These are phyloP conservation scores for Lacerta bilineata DNA, from an alignment of 2,797 vertebrate genomes.

Conservation along the genomic window DNA sequence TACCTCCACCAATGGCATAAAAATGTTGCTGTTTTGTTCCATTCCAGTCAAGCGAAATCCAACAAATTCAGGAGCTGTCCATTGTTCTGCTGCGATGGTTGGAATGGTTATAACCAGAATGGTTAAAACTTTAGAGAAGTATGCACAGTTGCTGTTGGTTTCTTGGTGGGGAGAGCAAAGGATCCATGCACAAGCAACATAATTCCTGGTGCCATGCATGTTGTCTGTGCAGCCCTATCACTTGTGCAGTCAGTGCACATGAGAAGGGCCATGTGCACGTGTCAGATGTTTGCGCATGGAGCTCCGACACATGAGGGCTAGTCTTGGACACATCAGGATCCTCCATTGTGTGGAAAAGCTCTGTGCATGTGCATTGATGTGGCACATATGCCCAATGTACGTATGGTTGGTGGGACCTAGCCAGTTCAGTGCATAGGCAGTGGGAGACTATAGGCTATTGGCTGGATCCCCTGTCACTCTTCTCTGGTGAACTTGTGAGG, in stretches of 20 bases:
- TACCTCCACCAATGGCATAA: slow-evolving; percentile 59
- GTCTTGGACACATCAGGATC: too few species aligned
- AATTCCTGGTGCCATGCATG: too few species aligned
- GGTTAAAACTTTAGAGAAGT: background rate
- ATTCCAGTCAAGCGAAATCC: slow-evolving; percentile 53
- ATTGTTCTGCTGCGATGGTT: slow-evolving; percentile 47
- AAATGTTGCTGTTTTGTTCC: slow-evolving; percentile 55
- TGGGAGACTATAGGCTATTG: background rate
- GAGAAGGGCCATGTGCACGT: background rate
- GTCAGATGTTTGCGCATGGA: background rate
- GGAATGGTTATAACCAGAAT: slow-evolving; percentile 54
- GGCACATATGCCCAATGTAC: background rate
- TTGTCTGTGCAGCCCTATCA: too few species aligned
- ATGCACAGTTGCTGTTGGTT: background rate
- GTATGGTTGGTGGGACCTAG: background rate
- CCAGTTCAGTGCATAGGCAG: background rate
- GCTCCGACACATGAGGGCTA: background rate
- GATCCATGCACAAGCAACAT: background rate
- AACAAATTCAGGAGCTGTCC: slow-evolving; percentile 56
- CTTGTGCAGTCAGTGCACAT: background rate
- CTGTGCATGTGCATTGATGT: background rate
- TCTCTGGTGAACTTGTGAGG: too few species aligned
- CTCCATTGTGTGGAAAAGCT: background rate
- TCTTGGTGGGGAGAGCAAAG: background rate
- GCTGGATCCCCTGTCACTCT: background rate